These are phyloP conservation scores for Nannoperca australis DNA, from an alignment of 2,797 vertebrate genomes.

Conservation along the genomic window DNA sequence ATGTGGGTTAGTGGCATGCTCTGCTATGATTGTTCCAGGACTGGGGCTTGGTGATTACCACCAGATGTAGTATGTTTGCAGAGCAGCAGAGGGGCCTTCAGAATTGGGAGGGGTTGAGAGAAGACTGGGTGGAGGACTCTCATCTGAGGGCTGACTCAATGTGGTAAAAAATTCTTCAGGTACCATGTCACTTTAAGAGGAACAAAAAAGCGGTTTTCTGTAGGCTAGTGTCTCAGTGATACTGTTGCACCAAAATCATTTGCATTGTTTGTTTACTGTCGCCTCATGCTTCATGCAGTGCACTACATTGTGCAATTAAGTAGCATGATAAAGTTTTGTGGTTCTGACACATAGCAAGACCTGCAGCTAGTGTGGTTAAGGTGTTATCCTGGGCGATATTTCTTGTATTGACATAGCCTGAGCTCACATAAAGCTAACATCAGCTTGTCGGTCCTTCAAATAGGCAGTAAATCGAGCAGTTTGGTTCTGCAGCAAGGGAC, in stretches of 20 bases:
- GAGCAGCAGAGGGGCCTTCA: slow-evolving; percentile 33
- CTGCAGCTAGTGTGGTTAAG: slow-evolving; percentile 5
- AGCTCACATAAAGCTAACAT: slow-evolving; percentile 1
- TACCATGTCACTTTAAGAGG: slow-evolving; percentile 53
- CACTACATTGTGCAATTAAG: slow-evolving; percentile 17
- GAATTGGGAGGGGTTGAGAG: slow-evolving; percentile 22
- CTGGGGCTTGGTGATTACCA: slow-evolving; percentile 56
- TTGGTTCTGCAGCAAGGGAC: slow-evolving; percentile 1
- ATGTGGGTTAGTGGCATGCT: slow-evolving; percentile 49
- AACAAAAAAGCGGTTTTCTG: slow-evolving; percentile 39
- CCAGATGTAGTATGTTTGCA: slow-evolving; percentile 74
- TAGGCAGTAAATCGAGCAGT: background rate
- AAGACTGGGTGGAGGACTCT: slow-evolving; percentile 43
- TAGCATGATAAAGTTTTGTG: slow-evolving; percentile 5
- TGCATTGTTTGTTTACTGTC: slow-evolving; percentile 15
- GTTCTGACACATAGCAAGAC: background rate
- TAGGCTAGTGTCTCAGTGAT: slow-evolving; percentile 12
- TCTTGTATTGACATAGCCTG: slow-evolving; percentile 38
- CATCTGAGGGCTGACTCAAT: slow-evolving; percentile 53
- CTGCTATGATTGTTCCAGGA: slow-evolving; percentile 24
- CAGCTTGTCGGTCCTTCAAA: background rate
- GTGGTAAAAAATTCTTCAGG: slow-evolving; percentile 58
- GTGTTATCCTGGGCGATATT: slow-evolving; percentile 4
- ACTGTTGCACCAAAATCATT: slow-evolving; percentile 17
- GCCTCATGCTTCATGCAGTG: background rate